Evolutionary conservation across 1,140 invertebrate genomes (phyloP).

Genomic region (Pseudoatta argentina): DNA sequence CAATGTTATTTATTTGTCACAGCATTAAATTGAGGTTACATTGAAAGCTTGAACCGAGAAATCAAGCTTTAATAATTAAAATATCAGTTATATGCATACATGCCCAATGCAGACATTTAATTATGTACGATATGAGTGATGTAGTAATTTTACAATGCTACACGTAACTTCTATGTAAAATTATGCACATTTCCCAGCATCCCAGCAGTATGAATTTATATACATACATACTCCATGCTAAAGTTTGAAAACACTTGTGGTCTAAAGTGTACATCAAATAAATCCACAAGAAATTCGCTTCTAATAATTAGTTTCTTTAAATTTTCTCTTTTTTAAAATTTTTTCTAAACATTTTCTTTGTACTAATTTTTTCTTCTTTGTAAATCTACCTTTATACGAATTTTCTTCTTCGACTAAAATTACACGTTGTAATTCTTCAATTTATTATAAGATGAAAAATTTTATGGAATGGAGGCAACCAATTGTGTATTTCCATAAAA

Average conservation of each 20-base stretch:
- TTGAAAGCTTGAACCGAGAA: conserved; percentile 10
- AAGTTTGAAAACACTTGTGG: too few relatives aligned
- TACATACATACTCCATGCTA: too few relatives aligned
- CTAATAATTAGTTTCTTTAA: not conserved
- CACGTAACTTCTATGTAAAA: not conserved
- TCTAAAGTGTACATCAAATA: not conserved
- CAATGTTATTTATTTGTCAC: conserved; percentile 32
- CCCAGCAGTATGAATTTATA: not conserved
- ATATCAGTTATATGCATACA: conserved; percentile 18
- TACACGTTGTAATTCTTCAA: not conserved
- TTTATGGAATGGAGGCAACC: not conserved
- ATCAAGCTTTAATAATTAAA: conserved; percentile 45
- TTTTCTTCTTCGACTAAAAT: not conserved
- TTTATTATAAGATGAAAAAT: not conserved
- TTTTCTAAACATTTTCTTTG: not conserved
- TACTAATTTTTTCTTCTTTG: not conserved
- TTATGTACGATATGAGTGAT: not conserved
- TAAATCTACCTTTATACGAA: not conserved
- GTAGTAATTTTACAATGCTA: not conserved
- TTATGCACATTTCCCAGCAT: not conserved
- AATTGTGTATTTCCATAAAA: conserved; percentile 18
- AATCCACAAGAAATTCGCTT: not conserved
- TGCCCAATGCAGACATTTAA: conserved; percentile 7
- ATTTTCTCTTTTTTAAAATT: not conserved
- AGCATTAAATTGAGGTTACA: conserved; percentile 1